phyloP scores from a whole-genome alignment of 1,140 invertebrate genomes.

The Euglossa dilemma region DNA sequence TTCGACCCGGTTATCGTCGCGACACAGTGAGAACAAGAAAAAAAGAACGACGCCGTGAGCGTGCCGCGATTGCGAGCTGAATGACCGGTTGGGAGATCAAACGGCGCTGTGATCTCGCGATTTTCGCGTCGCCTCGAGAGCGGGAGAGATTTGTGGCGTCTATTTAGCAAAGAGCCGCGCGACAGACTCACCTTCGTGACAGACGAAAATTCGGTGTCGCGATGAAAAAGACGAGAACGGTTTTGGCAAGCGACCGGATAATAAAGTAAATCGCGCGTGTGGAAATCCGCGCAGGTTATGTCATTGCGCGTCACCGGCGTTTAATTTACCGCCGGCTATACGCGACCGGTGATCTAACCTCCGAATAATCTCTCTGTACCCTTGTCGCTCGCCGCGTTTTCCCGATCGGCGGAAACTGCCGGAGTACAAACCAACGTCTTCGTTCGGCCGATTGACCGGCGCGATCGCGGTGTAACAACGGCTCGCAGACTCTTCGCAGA shows the following conservation, averaged over 20 bases:
- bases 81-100: not conserved
- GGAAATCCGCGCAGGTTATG: not conserved
- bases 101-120: not conserved
- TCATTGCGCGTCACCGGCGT: not conserved
- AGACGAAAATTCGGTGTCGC: not conserved
- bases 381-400: not conserved
- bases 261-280: constrained; percentile 27
- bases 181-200: not conserved
- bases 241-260: constrained; percentile 8
- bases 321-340: not conserved
- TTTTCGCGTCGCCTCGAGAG: not conserved
- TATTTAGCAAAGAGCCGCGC: not conserved
- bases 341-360: not conserved
- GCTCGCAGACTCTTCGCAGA: not conserved
- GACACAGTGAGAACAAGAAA: no score
- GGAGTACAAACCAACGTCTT: no score
- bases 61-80: not conserved
- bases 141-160: not conserved
- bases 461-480: not conserved
- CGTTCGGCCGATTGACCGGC: not conserved
- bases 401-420: no score
- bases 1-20: not conserved
- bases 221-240: not conserved
- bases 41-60: no score
- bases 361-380: not conserved